Percentiles rank a stretch among this genome's conserved stretches.
phyloP scores from a whole-genome alignment of 2,797 vertebrate species.

The Typhlichthys eigenmanni region DNA sequence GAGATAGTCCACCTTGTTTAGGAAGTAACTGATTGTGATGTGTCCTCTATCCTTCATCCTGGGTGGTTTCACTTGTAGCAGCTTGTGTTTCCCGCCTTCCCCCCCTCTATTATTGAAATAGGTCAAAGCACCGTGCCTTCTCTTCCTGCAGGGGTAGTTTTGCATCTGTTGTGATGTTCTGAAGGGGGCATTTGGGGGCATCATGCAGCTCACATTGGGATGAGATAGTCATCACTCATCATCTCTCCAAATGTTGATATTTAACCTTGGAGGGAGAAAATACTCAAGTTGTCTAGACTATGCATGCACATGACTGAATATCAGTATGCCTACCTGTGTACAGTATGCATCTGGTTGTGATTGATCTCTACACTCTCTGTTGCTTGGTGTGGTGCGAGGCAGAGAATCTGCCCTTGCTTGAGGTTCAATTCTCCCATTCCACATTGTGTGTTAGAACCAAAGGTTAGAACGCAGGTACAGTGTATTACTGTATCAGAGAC shows the following conservation, averaged over 20 bases:
- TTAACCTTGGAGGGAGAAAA: too few relatives aligned
- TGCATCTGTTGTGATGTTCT: neutral
- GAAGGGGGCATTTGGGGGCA: neutral
- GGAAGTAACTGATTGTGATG: too few relatives aligned
- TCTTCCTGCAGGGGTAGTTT: neutral
- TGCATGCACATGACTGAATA: neutral
- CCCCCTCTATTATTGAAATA: neutral
- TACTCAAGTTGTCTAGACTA: neutral
- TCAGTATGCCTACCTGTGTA: neutral
- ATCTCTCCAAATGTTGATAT: neutral
- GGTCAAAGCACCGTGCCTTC: neutral
- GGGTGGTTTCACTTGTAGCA: too few relatives aligned
- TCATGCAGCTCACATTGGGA: neutral
- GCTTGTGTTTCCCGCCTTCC: too few relatives aligned
- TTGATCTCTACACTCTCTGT: neutral
- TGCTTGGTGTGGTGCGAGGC: neutral
- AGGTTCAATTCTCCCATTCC: too few relatives aligned
- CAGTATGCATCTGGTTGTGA: too few relatives aligned
- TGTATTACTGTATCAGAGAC: too few relatives aligned
- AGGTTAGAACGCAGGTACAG: too few relatives aligned
- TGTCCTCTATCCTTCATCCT: too few relatives aligned
- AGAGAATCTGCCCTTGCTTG: conserved; percentile 12
- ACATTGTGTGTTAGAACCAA: too few relatives aligned
- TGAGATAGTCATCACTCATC: neutral
- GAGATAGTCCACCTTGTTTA: too few relatives aligned